Percentiles rank a stretch among this genome's conserved stretches.
phyloP scores from a whole-genome alignment of 2,797 vertebrate species.

The Pelobates cultripes region DNA sequence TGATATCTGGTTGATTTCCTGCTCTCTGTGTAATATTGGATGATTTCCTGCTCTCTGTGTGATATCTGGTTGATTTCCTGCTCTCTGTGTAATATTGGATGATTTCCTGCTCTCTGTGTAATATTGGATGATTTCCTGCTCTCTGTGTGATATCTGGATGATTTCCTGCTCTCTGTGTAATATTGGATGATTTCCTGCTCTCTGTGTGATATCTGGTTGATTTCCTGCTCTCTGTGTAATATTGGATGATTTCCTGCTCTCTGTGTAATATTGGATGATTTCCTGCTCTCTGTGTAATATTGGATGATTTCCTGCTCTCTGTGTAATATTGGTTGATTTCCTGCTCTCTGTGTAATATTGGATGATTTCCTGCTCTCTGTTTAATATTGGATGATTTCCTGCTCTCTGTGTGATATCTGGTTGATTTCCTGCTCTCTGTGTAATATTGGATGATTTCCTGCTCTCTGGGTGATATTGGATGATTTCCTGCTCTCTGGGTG shows the following conservation, averaged over 20 bases:
- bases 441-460: background rate
- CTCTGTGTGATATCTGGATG: background rate
- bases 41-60: background rate
- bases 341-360: background rate
- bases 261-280: background rate
- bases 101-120: background rate
- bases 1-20: background rate
- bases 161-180: no score
- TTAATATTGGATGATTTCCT: no score
- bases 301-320: background rate
- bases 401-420: no score
- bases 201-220: no score
- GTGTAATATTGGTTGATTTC: background rate
- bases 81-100: background rate
- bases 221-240: no score
- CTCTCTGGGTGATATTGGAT: background rate
- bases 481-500: background rate
- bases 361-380: background rate
- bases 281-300: background rate
- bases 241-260: no score
- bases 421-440: background rate
- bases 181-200: no score
- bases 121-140: background rate
- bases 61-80: background rate
- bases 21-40: background rate